phyloP scores from a whole-genome alignment of 2,888 invertebrate species.

The Pycnomerus fuliginosus region DNA sequence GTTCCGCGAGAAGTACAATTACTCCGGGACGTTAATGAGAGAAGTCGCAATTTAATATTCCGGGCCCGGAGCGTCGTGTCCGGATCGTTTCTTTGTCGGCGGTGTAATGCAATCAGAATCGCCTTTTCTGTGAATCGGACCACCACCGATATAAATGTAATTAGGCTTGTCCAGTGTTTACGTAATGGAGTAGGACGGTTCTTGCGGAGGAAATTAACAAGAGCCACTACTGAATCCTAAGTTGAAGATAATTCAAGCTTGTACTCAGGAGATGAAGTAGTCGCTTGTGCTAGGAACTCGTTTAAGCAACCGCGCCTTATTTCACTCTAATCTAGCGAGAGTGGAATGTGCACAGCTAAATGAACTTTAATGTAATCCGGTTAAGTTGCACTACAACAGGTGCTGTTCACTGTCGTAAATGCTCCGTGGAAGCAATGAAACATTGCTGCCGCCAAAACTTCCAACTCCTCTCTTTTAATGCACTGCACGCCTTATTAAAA shows the following conservation, averaged over 20 bases:
- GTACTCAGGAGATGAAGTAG: conserved; percentile 14
- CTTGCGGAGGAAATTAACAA: conserved; percentile 13
- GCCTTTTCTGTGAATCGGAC: conserved; percentile 4
- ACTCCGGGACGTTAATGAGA: conserved; percentile 21
- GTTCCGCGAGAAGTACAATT: conserved; percentile 22
- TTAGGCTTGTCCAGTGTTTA: conserved; percentile 3
- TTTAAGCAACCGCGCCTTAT: conserved; percentile 27
- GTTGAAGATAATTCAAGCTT: not conserved
- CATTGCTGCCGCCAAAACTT: no score
- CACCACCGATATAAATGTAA: conserved; percentile 13
- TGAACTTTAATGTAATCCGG: conserved; percentile 31
- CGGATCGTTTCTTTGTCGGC: conserved; percentile 6
- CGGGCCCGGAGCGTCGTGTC: not conserved
- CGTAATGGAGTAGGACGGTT: conserved; percentile 2
- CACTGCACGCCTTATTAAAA: no score
- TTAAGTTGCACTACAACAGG: conserved; percentile 31
- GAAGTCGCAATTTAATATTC: conserved; percentile 23
- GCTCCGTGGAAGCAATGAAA: no score
- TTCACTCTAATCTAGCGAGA: conserved; percentile 26
- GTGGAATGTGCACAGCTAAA: conserved; percentile 26
- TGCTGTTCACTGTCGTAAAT: conserved; percentile 20
- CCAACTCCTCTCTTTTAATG: no score
- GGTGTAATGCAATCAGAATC: conserved; percentile 16
- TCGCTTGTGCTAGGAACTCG: conserved; percentile 15
- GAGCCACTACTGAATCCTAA: conserved; percentile 1